A percentile compares a stretch with the other conserved stretches of the same genome.
These are phyloP conservation scores for Syritta pipiens DNA, from an alignment of 2,888 invertebrate species.

Conservation along the genomic window DNA sequence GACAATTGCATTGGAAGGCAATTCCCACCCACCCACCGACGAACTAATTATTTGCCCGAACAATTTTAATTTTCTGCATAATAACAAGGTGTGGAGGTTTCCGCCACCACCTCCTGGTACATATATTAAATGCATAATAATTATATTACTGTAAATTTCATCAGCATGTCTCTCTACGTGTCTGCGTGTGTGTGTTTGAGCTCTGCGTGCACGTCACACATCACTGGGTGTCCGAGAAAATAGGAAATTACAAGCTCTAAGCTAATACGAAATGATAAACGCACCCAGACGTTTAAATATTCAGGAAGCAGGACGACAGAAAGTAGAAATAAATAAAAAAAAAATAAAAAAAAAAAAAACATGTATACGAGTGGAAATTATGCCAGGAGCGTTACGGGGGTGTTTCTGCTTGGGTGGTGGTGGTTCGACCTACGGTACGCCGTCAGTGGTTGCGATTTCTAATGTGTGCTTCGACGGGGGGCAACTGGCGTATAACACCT, in stretches of 20 bases:
- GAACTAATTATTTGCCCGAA: conserved; percentile 67
- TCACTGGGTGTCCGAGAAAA: conserved; percentile 56
- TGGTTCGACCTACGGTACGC: conserved; percentile 36
- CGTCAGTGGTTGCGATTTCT: conserved; percentile 16
- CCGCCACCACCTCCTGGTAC: no score
- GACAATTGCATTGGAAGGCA: conserved; percentile 58
- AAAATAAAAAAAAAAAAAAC: conserved; percentile 5
- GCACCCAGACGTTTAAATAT: conserved; percentile 56
- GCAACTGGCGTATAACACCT: conserved; percentile 42
- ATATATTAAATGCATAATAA: conserved; percentile 54
- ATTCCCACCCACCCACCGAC: conserved; percentile 1
- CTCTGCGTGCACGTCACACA: conserved; percentile 54
- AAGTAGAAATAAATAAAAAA: conserved; percentile 4
- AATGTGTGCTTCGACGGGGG: conserved; percentile 16
- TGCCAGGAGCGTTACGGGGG: conserved; percentile 10
- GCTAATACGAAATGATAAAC: conserved; percentile 59
- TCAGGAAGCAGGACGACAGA: conserved; percentile 29
- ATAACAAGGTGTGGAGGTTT: conserved; percentile 65
- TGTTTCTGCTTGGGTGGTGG: background rate
- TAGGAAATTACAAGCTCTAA: conserved; percentile 62
- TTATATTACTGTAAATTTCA: conserved; percentile 62
- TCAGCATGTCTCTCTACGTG: conserved; percentile 34
- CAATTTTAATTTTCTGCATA: conserved; percentile 68
- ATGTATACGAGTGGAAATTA: conserved; percentile 26
- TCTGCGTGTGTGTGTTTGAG: background rate